A percentile compares a stretch with the other conserved stretches of the same genome.
phyloP scores from a whole-genome alignment of 1,140 invertebrate species.

The Papilio helenus region DNA sequence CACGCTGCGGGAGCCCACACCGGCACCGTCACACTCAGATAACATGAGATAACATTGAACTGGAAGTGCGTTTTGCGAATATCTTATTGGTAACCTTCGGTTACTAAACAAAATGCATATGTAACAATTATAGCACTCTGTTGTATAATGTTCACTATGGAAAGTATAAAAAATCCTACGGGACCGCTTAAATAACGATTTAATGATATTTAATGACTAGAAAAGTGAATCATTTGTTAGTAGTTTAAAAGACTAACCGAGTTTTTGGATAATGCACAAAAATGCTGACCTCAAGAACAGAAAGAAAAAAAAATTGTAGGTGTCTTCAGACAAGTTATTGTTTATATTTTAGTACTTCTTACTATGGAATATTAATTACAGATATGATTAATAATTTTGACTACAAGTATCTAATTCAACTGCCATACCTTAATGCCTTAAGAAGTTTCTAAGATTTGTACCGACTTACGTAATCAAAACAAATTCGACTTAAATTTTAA shows the following conservation, averaged over 20 bases:
- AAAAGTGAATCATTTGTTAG: background rate
- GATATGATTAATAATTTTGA: too few species aligned
- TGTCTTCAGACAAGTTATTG: background rate
- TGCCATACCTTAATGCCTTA: too few species aligned
- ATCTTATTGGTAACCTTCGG: background rate
- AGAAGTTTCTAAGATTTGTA: background rate
- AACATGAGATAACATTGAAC: constrained; percentile 50
- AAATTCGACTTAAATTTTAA: background rate
- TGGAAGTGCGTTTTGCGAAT: constrained; percentile 2
- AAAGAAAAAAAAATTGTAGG: background rate
- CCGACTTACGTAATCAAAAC: background rate
- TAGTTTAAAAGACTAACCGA: background rate
- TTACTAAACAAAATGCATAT: background rate
- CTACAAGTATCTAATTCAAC: too few species aligned
- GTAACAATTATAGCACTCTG: background rate
- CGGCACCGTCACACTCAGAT: constrained; percentile 52
- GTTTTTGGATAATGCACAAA: too few species aligned
- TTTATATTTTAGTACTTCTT: background rate
- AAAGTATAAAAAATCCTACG: too few species aligned
- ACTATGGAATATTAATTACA: too few species aligned
- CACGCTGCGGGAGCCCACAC: constrained; percentile 50
- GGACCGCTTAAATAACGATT: background rate
- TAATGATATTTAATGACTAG: background rate
- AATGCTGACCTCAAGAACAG: too few species aligned
- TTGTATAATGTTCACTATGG: too few species aligned